Evolutionary conservation across 2,888 invertebrate genomes (phyloP).

Genomic region (Amiota minor): DNA sequence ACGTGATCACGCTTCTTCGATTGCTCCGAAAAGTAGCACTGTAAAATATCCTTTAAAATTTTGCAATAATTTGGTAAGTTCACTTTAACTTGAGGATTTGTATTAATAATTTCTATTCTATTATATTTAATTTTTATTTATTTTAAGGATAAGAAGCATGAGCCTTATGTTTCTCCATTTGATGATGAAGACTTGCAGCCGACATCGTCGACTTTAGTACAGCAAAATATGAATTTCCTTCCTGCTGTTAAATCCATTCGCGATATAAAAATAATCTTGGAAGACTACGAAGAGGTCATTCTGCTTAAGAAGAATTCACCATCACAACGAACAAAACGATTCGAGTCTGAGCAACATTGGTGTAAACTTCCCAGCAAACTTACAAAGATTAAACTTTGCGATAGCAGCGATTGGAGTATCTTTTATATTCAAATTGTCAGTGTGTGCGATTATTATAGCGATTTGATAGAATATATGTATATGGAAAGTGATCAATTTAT

Average conservation of each 20-base stretch:
- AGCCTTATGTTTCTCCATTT: slow-evolving; percentile 18
- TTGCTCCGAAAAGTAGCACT: not conserved
- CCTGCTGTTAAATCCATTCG: slow-evolving; percentile 4
- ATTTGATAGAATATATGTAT: not conserved
- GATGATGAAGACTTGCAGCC: not conserved
- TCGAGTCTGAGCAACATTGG: not conserved
- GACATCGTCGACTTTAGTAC: not conserved
- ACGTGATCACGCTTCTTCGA: too few relatives aligned
- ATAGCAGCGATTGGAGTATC: not conserved
- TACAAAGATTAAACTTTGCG: not conserved
- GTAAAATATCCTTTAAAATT: not conserved
- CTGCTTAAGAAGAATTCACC: too few relatives aligned
- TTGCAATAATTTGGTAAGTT: not conserved
- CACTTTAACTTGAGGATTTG: not conserved
- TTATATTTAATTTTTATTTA: not conserved
- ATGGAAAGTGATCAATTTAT: too few relatives aligned
- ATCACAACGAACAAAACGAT: too few relatives aligned
- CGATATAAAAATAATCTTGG: not conserved
- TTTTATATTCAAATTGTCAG: too few relatives aligned
- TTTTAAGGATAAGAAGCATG: not conserved
- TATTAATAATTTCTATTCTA: not conserved
- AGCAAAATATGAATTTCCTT: not conserved
- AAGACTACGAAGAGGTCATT: not conserved
- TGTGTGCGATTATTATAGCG: too few relatives aligned
- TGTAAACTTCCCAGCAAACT: not conserved